Evolutionary conservation across 2,113 vertebrate species (phyloP).

Genomic region (Pachycephala philippinensis): DNA sequence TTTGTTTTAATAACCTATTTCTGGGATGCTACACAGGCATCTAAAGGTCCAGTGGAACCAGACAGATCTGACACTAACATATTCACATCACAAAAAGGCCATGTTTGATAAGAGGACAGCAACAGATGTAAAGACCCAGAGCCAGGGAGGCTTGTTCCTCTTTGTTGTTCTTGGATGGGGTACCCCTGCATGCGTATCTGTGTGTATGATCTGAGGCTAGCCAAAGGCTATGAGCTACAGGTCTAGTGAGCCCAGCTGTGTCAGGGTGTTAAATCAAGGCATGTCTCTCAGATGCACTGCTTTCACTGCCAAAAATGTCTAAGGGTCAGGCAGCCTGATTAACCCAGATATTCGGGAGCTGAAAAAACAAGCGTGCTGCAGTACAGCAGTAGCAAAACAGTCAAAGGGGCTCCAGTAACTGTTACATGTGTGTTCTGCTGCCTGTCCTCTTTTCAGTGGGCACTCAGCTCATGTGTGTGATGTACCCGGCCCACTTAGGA

Average conservation of each 20-base stretch:
- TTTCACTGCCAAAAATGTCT: conserved; percentile 44
- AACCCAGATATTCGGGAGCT: conserved; percentile 21
- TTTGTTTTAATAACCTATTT: not conserved
- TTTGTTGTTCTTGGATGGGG: conserved; percentile 3
- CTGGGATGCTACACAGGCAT: not conserved
- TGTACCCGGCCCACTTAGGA: not conserved
- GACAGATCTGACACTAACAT: not conserved
- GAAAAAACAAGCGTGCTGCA: not conserved
- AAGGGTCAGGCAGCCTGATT: conserved; percentile 31
- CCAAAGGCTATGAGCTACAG: not conserved
- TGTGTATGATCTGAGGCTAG: not conserved
- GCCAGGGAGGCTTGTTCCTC: not conserved
- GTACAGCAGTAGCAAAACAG: not conserved
- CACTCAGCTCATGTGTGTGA: not conserved
- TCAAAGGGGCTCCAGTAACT: not conserved
- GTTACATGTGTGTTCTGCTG: not conserved
- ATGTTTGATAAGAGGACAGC: not conserved
- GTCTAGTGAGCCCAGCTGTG: conserved; percentile 4
- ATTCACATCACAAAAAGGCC: not conserved
- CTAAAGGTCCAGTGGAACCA: not conserved
- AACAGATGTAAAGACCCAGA: not conserved
- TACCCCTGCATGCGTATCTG: not conserved
- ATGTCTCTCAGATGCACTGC: not conserved
- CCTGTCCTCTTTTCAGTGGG: not conserved
- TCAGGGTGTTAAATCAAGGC: conserved; percentile 34